Base-by-base conservation (phyloP, 2,113 vertebrate genomes). In the Gobius niger region DNA sequence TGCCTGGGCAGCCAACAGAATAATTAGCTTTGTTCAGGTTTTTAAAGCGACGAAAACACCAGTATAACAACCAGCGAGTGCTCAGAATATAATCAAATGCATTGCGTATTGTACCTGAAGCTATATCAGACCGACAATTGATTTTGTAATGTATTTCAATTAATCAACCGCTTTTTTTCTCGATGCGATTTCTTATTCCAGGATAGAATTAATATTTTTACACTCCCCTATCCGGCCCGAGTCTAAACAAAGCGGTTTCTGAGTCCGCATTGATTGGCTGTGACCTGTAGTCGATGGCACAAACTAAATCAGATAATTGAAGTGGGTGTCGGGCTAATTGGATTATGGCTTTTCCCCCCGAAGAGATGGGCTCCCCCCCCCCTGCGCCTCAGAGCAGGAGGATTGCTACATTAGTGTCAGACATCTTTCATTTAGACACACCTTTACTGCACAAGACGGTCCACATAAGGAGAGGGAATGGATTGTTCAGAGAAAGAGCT, bases 281-380 rank as follows among this genome's bases (percentile, higher is more conserved):
- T 78, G 84, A 90, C 91, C 90, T 80, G 83, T 76, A 90, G 89
- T 93, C 89, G 75, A 91, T 93, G 84, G 73, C 82, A 78, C 86
- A 90, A 91, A 90, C 88, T 91, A 88, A 93, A 93, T 93, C 92
- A 90, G 90, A 89, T 93, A 93, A 93, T 93, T 92, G 91, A 93
- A 92, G 91, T 90, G 57, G 76, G 80, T 91, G 91, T 92, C 57
- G 75, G 88, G 84, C 90, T 92, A 93, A 94, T 93, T 93, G 90
- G 90, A 94, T 93, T 94, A 93, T 93, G 76, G 90, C 90, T 91
- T 92, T 34, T 92, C 78, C 70, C 86, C 92, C 90, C 24, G 76
- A 88, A 91, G 92, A 87, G 65, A 67, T 76, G 67, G 51, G 14
- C 24, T 34, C 24, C 24, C 24, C 51, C 24, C 24, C 24, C 51